Conservation (phyloP, 2,888 invertebrate genomes). For the Pseudococcus longispinus region DNA sequence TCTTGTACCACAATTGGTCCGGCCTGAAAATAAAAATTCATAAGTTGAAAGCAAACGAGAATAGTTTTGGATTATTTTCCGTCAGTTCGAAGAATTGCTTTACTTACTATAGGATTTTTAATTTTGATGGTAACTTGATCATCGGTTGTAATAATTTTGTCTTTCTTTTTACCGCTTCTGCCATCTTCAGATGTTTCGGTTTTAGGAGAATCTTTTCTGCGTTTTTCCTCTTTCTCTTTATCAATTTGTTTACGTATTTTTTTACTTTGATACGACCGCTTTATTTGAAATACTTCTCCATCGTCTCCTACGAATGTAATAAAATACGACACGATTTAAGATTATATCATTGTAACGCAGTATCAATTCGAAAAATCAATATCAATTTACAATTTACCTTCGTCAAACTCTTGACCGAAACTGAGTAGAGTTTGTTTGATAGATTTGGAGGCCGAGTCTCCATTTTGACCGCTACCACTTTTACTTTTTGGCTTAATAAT, state of each 20-base stretch:
- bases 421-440: slow-evolving; percentile 70
- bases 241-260: slow-evolving; percentile 84
- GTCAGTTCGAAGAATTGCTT: not conserved
- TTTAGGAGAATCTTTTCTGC: slow-evolving; percentile 68
- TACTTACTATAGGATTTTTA: slow-evolving; percentile 60
- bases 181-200: slow-evolving; percentile 61
- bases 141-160: slow-evolving; percentile 75
- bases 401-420: slow-evolving; percentile 73
- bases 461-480: slow-evolving; percentile 62
- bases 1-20: slow-evolving; percentile 65
- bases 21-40: slow-evolving; percentile 62
- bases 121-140: slow-evolving; percentile 68
- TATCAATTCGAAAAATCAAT: not conserved
- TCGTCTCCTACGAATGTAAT: slow-evolving; percentile 71
- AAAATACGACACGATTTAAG: not conserved
- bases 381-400: slow-evolving; percentile 65
- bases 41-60: not conserved
- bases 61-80: not conserved
- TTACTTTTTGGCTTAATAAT: slow-evolving; percentile 10
- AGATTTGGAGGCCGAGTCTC: slow-evolving; percentile 68
- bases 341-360: not conserved
- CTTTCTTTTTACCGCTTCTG: slow-evolving; percentile 62
- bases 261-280: slow-evolving; percentile 93
- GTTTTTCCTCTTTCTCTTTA: slow-evolving; percentile 68
- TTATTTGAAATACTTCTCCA: slow-evolving; percentile 91